Conservation (phyloP, 1,140 invertebrate species). For the Bombus confusus region DNA sequence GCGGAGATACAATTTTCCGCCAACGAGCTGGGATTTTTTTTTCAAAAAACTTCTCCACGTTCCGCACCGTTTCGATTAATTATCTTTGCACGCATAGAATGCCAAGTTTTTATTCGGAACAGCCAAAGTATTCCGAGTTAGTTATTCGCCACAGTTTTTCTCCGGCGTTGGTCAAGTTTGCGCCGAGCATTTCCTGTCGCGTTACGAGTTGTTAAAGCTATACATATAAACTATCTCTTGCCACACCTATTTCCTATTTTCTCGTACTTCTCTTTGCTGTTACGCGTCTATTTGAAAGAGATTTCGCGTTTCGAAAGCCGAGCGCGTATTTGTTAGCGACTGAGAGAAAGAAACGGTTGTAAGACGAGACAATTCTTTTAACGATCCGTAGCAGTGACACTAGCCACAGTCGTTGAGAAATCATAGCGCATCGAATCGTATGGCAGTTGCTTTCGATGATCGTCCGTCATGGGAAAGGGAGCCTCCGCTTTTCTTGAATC, state of each 20-base stretch:
- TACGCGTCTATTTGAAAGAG: too few relatives aligned
- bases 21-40: background rate
- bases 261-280: accelerated
- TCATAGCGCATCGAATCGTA: too few relatives aligned
- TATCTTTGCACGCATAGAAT: background rate
- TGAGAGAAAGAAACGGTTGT: too few relatives aligned
- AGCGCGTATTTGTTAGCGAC: too few relatives aligned
- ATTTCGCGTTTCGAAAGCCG: too few relatives aligned
- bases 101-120: background rate
- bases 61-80: background rate
- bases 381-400: too few relatives aligned
- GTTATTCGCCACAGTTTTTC: background rate
- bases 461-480: too few relatives aligned
- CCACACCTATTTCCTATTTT: background rate
- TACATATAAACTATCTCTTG: background rate
- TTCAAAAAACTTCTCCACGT: background rate
- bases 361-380: too few relatives aligned
- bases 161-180: background rate
- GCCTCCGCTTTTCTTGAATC: too few relatives aligned
- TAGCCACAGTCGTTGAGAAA: too few relatives aligned
- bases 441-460: too few relatives aligned
- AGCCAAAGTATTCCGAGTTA: background rate
- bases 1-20: background rate
- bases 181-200: background rate
- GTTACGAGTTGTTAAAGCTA: background rate